Conservation (phyloP, 2,888 invertebrate genomes). For the Cybosia mesomella region DNA sequence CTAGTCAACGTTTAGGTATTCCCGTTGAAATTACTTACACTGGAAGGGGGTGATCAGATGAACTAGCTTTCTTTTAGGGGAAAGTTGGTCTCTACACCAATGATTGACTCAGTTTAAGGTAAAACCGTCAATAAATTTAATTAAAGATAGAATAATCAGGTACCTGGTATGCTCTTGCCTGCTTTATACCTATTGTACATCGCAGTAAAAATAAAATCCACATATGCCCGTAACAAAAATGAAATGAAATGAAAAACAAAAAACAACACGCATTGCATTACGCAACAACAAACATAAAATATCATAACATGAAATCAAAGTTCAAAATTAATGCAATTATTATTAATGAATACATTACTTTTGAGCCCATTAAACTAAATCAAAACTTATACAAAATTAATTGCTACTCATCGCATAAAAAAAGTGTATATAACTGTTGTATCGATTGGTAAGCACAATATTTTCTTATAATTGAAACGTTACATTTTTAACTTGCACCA, state of each 20-base stretch:
- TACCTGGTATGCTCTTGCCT: too few relatives aligned
- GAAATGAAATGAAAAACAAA: background rate
- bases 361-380: background rate
- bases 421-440: background rate
- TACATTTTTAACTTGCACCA: slow-evolving; percentile 8
- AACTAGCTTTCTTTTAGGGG: too few relatives aligned
- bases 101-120: too few relatives aligned
- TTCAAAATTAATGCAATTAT: background rate
- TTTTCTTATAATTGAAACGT: background rate
- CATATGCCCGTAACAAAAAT: background rate
- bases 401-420: background rate
- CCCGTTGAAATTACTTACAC: too few relatives aligned
- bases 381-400: background rate
- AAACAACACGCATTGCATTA: background rate
- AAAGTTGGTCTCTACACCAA: too few relatives aligned
- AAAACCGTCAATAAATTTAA: too few relatives aligned
- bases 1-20: too few relatives aligned
- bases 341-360: background rate
- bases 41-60: too few relatives aligned
- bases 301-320: background rate
- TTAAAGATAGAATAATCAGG: too few relatives aligned
- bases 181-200: too few relatives aligned
- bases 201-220: background rate
- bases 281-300: background rate
- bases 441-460: background rate